phyloP scores from a whole-genome alignment of 2,113 vertebrate species.

The Brevimyrus niger region DNA sequence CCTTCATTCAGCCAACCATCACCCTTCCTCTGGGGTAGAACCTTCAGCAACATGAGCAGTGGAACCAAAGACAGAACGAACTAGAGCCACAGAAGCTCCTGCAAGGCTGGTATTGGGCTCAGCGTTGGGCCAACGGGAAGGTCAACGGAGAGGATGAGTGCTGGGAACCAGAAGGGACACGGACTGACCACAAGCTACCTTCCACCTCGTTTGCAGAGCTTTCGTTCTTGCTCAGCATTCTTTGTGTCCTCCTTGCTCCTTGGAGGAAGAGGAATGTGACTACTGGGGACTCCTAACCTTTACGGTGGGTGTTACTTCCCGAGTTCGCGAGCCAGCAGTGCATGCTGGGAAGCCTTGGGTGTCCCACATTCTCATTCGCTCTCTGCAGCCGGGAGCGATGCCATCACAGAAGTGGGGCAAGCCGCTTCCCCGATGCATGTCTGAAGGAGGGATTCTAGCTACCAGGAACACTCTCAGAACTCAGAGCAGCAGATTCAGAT shows the following conservation, averaged over 20 bases:
- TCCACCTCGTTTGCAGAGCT: background rate
- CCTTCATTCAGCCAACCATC: background rate
- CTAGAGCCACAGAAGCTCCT: background rate
- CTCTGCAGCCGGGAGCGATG: background rate
- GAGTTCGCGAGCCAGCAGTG: too few species aligned
- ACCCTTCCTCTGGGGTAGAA: background rate
- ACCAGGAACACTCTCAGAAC: background rate
- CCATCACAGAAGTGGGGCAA: background rate
- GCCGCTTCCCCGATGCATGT: background rate
- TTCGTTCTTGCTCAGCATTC: conserved; percentile 11
- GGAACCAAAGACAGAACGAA: background rate
- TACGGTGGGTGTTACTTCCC: background rate
- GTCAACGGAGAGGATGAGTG: background rate
- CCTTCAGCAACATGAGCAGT: background rate
- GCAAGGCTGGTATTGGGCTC: background rate
- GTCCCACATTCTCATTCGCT: background rate
- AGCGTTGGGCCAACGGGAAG: background rate
- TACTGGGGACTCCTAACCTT: background rate
- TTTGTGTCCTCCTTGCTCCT: background rate
- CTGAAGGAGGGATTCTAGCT: background rate
- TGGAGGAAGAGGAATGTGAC: background rate
- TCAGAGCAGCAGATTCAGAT: background rate
- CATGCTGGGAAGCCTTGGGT: background rate
- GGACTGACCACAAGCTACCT: background rate
- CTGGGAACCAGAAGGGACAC: background rate